Conservation (phyloP, 2,113 vertebrate genomes). For the Talpa occidentalis region DNA sequence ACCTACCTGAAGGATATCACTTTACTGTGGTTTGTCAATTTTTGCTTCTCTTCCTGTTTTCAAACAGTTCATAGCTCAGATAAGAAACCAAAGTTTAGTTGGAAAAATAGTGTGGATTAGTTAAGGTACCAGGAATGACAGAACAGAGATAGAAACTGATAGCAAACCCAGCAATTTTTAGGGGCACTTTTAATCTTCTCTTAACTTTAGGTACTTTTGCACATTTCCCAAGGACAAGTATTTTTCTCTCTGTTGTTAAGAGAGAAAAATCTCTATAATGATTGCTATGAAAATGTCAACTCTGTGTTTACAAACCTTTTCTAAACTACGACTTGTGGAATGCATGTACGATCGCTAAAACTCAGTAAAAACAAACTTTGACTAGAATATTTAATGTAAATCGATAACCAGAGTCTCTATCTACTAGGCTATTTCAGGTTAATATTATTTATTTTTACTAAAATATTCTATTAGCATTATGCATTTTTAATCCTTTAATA, state of each 20-base stretch:
- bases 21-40: slow-evolving; percentile 49
- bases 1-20: slow-evolving; percentile 55
- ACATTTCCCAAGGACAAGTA: neutral
- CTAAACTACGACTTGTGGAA: neutral
- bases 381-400: neutral
- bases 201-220: neutral
- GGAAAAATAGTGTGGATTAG: slow-evolving; percentile 50
- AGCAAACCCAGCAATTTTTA: neutral
- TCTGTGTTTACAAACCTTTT: neutral
- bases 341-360: neutral
- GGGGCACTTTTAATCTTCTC: neutral
- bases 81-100: slow-evolving; percentile 57
- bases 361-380: neutral
- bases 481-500: no score
- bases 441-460: neutral
- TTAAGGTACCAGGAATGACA: slow-evolving; percentile 33
- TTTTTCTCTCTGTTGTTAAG: neutral
- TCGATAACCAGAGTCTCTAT: neutral
- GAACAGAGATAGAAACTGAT: slow-evolving; percentile 22
- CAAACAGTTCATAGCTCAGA: slow-evolving; percentile 56
- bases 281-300: neutral
- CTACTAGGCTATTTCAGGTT: neutral
- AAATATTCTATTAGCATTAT: neutral
- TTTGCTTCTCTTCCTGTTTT: slow-evolving; percentile 31
- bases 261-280: neutral